Evolutionary conservation across 2,113 vertebrate genomes (phyloP).

Genomic region (Entomyzon cyanotis): DNA sequence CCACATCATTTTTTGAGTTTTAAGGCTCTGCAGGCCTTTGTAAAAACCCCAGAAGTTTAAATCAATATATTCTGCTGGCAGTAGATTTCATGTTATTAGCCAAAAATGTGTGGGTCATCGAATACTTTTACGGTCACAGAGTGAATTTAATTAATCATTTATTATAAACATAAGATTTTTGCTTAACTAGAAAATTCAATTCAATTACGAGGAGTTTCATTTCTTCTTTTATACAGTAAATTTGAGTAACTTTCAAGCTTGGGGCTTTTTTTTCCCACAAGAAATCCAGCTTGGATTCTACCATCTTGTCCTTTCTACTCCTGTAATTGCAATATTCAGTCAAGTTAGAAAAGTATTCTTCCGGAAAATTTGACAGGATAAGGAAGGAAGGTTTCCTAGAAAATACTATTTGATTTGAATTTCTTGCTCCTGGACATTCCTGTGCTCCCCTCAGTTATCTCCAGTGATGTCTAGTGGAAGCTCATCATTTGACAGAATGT

Average conservation of each 20-base stretch:
- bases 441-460: background rate
- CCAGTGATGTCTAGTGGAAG: background rate
- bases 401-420: background rate
- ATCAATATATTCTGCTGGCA: constrained; percentile 51
- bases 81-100: constrained; percentile 30
- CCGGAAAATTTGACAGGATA: background rate
- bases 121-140: constrained; percentile 56
- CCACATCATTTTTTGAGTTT: constrained; percentile 17
- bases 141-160: constrained; percentile 63
- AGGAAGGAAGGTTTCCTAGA: background rate
- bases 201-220: constrained; percentile 6
- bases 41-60: constrained; percentile 45
- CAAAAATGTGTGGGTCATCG: constrained; percentile 33
- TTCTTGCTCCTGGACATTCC: background rate
- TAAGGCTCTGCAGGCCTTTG: constrained; percentile 38
- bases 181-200: constrained; percentile 53
- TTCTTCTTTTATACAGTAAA: background rate
- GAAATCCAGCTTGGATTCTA: background rate
- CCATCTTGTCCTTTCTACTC: background rate
- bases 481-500: background rate
- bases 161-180: constrained; percentile 47
- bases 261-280: accelerated
- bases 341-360: background rate
- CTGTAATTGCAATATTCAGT: background rate
- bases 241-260: background rate